Conservation (phyloP, 2,113 vertebrate genomes). For the Semicossyphus pulcher region DNA sequence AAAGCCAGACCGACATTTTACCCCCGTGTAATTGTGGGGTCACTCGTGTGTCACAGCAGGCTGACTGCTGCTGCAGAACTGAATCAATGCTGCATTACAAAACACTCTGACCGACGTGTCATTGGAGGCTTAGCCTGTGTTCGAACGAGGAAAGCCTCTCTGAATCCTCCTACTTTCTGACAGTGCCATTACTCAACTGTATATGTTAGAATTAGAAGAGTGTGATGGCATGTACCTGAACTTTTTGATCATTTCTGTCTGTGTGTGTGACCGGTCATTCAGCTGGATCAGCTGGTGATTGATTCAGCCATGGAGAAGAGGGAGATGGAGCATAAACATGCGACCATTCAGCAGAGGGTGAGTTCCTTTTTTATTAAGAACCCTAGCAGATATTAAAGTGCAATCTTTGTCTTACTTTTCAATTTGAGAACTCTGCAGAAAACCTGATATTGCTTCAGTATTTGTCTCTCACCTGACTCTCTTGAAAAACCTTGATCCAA, state of each 20-base stretch:
- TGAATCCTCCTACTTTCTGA: not conserved
- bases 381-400: too few species aligned
- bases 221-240: not conserved
- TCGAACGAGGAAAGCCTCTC: not conserved
- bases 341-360: slow-evolving; percentile 96
- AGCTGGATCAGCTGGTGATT: slow-evolving; percentile 98
- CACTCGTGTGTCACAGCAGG: not conserved
- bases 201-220: not conserved
- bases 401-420: too few species aligned
- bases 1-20: not conserved
- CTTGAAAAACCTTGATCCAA: too few species aligned
- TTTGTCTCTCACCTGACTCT: too few species aligned
- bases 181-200: not conserved
- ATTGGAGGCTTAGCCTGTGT: not conserved
- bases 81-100: slow-evolving; percentile 41
- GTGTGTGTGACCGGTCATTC: slow-evolving; percentile 17
- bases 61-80: not conserved
- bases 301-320: slow-evolving; percentile 97
- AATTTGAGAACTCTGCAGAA: too few species aligned
- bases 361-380: slow-evolving; percentile 51
- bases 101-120: slow-evolving; percentile 39
- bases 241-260: not conserved
- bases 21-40: not conserved
- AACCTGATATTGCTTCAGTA: too few species aligned
- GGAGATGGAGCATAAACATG: slow-evolving; percentile 97